phyloP scores from a whole-genome alignment of 1,140 invertebrate genomes.

The Oreohelix idahoensis region DNA sequence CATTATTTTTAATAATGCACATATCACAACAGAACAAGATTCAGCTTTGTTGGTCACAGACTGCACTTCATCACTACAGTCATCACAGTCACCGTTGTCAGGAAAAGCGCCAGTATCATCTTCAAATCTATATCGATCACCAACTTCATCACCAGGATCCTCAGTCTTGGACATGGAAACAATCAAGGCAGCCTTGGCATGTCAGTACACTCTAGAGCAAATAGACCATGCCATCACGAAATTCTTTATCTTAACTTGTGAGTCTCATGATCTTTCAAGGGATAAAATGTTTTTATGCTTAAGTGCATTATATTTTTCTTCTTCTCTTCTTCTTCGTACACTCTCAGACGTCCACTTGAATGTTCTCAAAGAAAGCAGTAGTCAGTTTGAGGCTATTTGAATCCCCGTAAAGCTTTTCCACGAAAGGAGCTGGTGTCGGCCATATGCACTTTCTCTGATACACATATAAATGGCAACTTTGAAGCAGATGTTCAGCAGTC shows the following conservation, averaged over 20 bases:
- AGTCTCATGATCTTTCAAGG: background rate
- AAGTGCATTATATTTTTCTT: too few species aligned
- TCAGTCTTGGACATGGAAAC: conserved; percentile 15
- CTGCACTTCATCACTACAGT: background rate
- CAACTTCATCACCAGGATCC: background rate
- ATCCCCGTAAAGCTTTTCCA: too few species aligned
- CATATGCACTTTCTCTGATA: too few species aligned
- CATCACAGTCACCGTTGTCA: background rate
- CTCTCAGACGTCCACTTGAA: too few species aligned
- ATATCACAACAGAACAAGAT: conserved; percentile 9
- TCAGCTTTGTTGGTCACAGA: conserved; percentile 1
- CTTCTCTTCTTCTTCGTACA: too few species aligned
- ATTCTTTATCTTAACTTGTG: conserved; percentile 15
- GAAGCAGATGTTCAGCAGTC: too few species aligned
- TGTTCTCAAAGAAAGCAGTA: too few species aligned
- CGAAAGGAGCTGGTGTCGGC: too few species aligned
- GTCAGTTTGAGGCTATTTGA: too few species aligned
- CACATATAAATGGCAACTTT: too few species aligned
- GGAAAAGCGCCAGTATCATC: background rate
- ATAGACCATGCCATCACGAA: conserved; percentile 22
- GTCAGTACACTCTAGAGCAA: conserved; percentile 22
- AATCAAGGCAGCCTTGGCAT: conserved; percentile 28
- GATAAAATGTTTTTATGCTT: background rate
- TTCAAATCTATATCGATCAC: too few species aligned
- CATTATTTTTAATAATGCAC: background rate